Percentiles rank a stretch among this genome's conserved stretches.
These are phyloP conservation scores for Pavo muticus DNA, from an alignment of 2,113 vertebrate species.

Conservation along the genomic window DNA sequence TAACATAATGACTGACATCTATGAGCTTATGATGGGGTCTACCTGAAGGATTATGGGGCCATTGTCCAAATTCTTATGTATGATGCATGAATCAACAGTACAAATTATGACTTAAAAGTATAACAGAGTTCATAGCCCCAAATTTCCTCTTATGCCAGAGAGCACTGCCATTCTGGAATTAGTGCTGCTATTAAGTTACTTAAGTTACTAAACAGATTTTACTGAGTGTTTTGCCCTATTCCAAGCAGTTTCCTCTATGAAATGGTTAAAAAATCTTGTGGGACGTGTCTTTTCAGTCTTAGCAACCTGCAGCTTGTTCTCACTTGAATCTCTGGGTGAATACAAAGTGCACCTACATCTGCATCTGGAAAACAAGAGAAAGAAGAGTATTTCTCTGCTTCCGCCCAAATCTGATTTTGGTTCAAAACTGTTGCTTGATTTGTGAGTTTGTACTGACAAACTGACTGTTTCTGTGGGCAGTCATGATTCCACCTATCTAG, in stretches of 20 bases:
- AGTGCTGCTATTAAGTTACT: not conserved
- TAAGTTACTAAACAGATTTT: too few relatives aligned
- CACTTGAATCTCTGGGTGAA: not conserved
- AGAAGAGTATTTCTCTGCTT: not conserved
- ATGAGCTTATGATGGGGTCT: not conserved
- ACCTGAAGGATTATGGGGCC: not conserved
- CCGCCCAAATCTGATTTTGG: fast-evolving
- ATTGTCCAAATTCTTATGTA: not conserved
- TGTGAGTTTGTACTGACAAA: not conserved
- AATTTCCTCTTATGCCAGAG: not conserved
- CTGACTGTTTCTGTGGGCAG: not conserved
- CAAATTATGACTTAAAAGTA: not conserved
- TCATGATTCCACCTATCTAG: not conserved
- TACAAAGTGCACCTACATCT: not conserved
- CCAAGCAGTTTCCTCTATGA: not conserved
- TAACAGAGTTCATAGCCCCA: not conserved
- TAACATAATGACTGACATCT: not conserved
- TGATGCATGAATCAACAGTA: not conserved
- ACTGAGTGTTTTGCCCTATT: not conserved
- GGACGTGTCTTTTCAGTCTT: not conserved
- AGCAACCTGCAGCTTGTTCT: not conserved
- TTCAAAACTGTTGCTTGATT: not conserved
- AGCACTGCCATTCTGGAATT: not conserved
- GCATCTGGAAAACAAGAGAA: not conserved
- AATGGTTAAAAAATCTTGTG: not conserved